A percentile compares a stretch with the other conserved stretches of the same genome.
Conservation (phyloP, 2,888 invertebrate genomes). For the Lepidochrysops patricia region DNA sequence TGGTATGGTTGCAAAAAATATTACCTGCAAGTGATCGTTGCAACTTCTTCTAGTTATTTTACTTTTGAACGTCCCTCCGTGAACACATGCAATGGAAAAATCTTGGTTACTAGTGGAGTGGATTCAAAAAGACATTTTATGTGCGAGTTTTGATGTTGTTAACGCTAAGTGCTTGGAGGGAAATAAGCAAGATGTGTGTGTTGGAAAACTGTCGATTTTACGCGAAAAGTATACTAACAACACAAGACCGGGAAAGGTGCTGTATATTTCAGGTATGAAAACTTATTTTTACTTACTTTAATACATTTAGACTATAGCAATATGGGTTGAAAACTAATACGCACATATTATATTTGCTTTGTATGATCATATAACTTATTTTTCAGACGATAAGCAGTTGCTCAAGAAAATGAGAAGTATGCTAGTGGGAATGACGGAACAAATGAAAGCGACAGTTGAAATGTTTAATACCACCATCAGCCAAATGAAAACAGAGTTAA, state of each 20-base stretch:
- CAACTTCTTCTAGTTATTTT: neutral
- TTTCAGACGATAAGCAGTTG: neutral
- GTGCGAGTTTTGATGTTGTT: slow-evolving; percentile 1
- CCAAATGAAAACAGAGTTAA: slow-evolving; percentile 11
- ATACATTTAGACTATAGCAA: neutral
- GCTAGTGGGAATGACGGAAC: neutral
- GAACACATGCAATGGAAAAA: neutral
- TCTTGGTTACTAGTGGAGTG: slow-evolving; percentile 3
- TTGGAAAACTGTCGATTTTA: slow-evolving; percentile 9
- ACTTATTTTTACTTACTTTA: neutral
- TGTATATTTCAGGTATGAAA: slow-evolving; percentile 3
- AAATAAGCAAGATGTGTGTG: slow-evolving; percentile 1
- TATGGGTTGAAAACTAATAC: too few species aligned
- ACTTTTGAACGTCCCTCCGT: neutral
- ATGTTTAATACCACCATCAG: slow-evolving; percentile 7
- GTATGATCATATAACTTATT: too few species aligned
- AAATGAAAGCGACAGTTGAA: neutral
- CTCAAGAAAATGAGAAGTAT: neutral
- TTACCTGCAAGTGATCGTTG: slow-evolving; percentile 10
- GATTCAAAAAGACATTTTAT: neutral
- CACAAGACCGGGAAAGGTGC: neutral
- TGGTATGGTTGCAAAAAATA: slow-evolving; percentile 12
- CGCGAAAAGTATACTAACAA: slow-evolving; percentile 10
- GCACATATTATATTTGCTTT: neutral
- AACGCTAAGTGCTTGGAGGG: slow-evolving; percentile 9